Evolutionary conservation across 2,797 vertebrate genomes (phyloP), one percentile per base, ranked within the genome.

Genomic region (Chaenodraco wilsoni): DNA sequence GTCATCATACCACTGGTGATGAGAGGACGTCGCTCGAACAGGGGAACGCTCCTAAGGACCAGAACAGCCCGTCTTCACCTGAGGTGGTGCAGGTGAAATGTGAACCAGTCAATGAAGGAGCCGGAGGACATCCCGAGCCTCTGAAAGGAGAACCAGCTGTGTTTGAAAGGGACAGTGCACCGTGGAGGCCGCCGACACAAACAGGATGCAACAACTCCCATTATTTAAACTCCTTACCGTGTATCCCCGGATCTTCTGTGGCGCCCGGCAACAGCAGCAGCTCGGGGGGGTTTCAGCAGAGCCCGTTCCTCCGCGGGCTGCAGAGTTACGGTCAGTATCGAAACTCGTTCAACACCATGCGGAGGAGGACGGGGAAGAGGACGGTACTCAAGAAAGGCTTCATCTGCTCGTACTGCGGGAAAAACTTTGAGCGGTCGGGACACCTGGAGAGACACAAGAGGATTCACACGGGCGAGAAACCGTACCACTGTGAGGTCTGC

Each of bases 381-480:
- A 13, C 87, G 2, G 78, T 89, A 79, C 87, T 90, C 0, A 92
- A 92, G 71, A 93, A 87, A 9, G 86, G 90, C 58, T 90, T 85
- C 51, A 23, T 82, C 63, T 94, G 93, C 23, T 79, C 88, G 0
- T 91, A 90, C 14, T 94, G 93, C 1, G 90, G 92, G 1, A 94
- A 93, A 58, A 78, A 66, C 4, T 94, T 94, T 0, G 90, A 91
- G 14, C 91, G 87, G 0, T 50, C 80, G 1, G 91, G 89, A 0
- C 91, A 94, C 69, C 86, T 94, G 0, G 93, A 93, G 73, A 78
- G 91, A 15, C 93, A 94, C 9, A 92, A 92, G 4, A 80, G 87
- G 79, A 93, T 93, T 27, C 93, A 94, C 5, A 93, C 92, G 0
- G 93, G 93, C 0, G 91, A 93, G 84, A 93, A 92, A 46, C 91